Base-by-base conservation (phyloP, 2,888 invertebrate genomes). In the Athrips mouffetella region DNA sequence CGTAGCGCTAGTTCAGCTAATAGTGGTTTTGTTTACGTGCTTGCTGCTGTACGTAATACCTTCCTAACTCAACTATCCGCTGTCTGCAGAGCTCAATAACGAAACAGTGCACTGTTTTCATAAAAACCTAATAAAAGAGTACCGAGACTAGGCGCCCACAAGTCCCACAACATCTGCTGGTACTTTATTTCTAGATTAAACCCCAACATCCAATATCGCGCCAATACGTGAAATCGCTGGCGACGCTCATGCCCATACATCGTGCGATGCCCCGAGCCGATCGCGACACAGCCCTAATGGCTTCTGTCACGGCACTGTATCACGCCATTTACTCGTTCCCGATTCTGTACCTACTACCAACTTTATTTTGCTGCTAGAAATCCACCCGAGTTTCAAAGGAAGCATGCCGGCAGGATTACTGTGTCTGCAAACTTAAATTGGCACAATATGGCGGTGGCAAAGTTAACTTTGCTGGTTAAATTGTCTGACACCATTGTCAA, bases 271-370 rank as follows among this genome's bases (percentile, higher is more conserved):
- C 51, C 54, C 53, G 47, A 47, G 51, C 55, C 40, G 45, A 39
- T 50, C 21, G 42, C 46, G 48, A 42, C 41, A 37, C 37, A 51
- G 53, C 59, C 62, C 59, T 65, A 72, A 72, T 71, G 65, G 63
- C 61, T 60, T 61, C 60, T 54, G 63, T 66, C 67, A 64, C 62
- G 67, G 53, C 54, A 64, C 30, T 42, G 18, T n/a, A 21, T 66
- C 67, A 64, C 62, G 67, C 53, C 54, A 64, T 53, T 47, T 47
- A 53, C 44, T 60, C 65, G 62, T 66, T 50, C 48, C 45, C 11
- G 20, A 45, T 35, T 51, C 8, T 41, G n/a, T 11, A 30, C 25
- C 45, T 15, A 41, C 25, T 40, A 45, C 44, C 30, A 44, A 44
- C 31, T 44, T 31, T n/a, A 31, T 18, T 44, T 13, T 44, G 27